A percentile compares a stretch with the other conserved stretches of the same genome.
Conservation (phyloP, 2,113 vertebrate genomes). For the Psilopsiagon aymara region DNA sequence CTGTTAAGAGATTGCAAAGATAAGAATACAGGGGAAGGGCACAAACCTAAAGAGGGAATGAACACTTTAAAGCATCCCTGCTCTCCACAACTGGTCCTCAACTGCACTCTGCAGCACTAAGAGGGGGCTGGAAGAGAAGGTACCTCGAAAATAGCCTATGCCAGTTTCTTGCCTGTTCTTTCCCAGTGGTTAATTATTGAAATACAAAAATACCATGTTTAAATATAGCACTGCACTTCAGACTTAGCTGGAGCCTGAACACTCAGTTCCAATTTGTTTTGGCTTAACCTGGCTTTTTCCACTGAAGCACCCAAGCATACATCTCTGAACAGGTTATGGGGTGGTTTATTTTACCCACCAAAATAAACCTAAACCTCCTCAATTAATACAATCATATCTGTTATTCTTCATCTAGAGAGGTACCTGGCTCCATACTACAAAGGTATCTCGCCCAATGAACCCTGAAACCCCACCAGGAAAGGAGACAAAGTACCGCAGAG, state of each 20-base stretch:
- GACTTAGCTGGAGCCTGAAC: neutral
- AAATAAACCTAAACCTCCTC: neutral
- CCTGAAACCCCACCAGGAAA: neutral
- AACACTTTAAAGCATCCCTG: neutral
- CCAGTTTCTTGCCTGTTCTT: conserved; percentile 8
- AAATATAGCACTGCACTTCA: conserved; percentile 26
- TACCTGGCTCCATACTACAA: neutral
- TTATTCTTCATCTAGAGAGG: neutral
- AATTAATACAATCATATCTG: neutral
- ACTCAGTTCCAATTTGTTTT: conserved; percentile 17
- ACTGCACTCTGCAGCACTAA: neutral
- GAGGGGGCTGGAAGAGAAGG: neutral
- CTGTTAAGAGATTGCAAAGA: neutral
- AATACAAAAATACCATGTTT: conserved; percentile 62
- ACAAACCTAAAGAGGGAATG: neutral
- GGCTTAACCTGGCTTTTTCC: conserved; percentile 54
- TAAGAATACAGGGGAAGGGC: neutral
- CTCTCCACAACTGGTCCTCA: neutral
- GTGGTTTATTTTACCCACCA: neutral
- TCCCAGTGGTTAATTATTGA: conserved; percentile 64
- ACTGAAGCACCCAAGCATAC: neutral
- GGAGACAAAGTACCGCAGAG: neutral
- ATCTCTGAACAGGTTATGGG: neutral
- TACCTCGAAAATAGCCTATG: neutral
- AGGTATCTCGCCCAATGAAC: neutral